phyloP scores from a whole-genome alignment of 1,140 invertebrate genomes.

The Drosophila serrata region DNA sequence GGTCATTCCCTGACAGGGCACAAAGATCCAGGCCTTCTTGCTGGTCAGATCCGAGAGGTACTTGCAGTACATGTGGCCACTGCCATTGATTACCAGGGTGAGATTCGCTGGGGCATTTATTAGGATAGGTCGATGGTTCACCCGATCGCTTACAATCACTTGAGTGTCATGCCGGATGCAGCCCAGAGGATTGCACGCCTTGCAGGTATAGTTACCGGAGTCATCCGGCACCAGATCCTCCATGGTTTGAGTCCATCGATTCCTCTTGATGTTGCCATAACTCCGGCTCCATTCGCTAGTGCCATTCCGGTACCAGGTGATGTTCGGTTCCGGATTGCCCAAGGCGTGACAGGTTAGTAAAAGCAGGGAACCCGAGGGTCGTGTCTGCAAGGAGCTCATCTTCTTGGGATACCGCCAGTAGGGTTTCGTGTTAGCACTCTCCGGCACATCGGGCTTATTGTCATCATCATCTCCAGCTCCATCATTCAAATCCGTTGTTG shows the following conservation, averaged over 20 bases:
- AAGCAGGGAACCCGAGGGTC: conserved; percentile 89
- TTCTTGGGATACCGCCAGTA: conserved; percentile 58
- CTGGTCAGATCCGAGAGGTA: conserved; percentile 77
- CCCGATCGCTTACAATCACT: conserved; percentile 74
- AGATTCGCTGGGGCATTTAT: conserved; percentile 60
- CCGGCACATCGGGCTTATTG: conserved; percentile 10
- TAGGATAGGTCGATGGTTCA: conserved; percentile 79
- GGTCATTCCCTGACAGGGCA: conserved; percentile 45
- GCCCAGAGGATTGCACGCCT: conserved; percentile 91
- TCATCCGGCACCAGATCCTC: conserved; percentile 92
- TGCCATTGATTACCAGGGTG: conserved; percentile 66
- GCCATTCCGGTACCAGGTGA: conserved; percentile 92
- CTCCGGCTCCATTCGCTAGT: conserved; percentile 88
- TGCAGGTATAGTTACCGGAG: conserved; percentile 94
- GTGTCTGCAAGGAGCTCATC: conserved; percentile 86
- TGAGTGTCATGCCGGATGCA: conserved; percentile 91
- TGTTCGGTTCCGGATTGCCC: conserved; percentile 92
- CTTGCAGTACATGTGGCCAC: conserved; percentile 72
- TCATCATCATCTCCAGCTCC: conserved; percentile 51
- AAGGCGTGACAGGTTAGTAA: conserved; percentile 88
- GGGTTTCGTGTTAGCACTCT: conserved; percentile 35
- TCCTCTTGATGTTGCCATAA: conserved; percentile 78
- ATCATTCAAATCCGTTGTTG: conserved; percentile 17
- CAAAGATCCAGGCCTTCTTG: conserved; percentile 71
- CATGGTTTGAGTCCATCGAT: conserved; percentile 89